phyloP scores from a whole-genome alignment of 2,888 invertebrate species.

The Hylaea fasciaria region DNA sequence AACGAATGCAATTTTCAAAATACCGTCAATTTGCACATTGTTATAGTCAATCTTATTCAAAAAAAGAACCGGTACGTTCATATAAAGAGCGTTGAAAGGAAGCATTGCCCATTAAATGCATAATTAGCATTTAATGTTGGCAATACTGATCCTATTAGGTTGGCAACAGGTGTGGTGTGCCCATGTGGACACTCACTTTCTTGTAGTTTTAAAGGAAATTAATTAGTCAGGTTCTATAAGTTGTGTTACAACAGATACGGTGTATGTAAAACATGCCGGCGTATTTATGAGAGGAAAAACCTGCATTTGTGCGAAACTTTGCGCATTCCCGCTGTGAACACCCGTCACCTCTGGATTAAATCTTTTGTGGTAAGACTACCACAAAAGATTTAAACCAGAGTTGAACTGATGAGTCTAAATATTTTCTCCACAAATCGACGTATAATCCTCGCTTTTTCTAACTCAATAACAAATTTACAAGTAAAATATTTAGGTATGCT shows the following conservation, averaged over 20 bases:
- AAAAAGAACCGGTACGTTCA: constrained; percentile 48
- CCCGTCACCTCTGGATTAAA: too few relatives aligned
- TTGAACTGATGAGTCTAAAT: too few relatives aligned
- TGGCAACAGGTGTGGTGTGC: constrained; percentile 45
- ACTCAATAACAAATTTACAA: too few relatives aligned
- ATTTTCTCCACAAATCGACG: too few relatives aligned
- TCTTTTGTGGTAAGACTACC: too few relatives aligned
- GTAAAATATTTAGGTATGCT: too few relatives aligned
- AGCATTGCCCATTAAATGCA: constrained; percentile 62
- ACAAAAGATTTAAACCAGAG: too few relatives aligned
- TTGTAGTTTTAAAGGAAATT: constrained; percentile 55
- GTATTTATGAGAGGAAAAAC: constrained; percentile 2
- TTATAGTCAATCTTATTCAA: constrained; percentile 60
- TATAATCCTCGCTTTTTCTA: too few relatives aligned
- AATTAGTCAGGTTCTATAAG: constrained; percentile 54
- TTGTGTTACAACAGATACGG: constrained; percentile 16
- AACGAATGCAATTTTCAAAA: constrained; percentile 38
- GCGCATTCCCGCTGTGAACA: too few relatives aligned
- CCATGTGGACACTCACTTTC: constrained; percentile 54
- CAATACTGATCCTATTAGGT: constrained; percentile 58
- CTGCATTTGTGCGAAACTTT: too few relatives aligned
- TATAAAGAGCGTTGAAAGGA: constrained; percentile 60
- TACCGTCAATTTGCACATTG: constrained; percentile 55
- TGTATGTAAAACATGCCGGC: constrained; percentile 22
- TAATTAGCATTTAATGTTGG: constrained; percentile 76